Evolutionary conservation across 1,140 invertebrate species (phyloP), one percentile per base, ranked within the genome.

Genomic region (Orchestia grillus): DNA sequence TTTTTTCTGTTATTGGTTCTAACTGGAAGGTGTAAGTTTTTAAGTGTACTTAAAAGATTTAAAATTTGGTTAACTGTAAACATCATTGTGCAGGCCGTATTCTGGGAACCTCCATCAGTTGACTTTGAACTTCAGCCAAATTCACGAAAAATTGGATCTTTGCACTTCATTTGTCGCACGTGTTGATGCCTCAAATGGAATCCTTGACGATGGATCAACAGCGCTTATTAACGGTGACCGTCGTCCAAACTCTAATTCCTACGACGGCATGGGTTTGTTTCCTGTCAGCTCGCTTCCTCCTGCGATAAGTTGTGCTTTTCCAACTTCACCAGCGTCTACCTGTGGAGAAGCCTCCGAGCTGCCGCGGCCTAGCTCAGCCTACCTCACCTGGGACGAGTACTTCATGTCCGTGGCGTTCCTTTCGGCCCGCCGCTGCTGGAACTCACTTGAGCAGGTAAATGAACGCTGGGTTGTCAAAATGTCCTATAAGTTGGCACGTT

Each of bases 381-480:
- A 98, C 97, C 95, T 98, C 53, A 96, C 97, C 42, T 98, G 98
- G 98, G 97, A 97, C 87, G 98, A 98, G 95, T 98, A 98, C 96
- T 98, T 98, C 96, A 98, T 98, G 98, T 97, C 98, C 11, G 97
- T 98, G 44, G 98, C 98, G 23, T 97, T 98, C 96, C 96, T 98
- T 23, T 97, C 98, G 57, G 97, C 98, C 23, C 97, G 97, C 96
- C 97, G 98, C 96, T 98, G 98, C 96, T 98, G 98, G 97, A 98
- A 36, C 62, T 36, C 11, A 36, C 28, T 23, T 15, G 62, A 15
- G 62, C 11, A 77, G 62, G 62, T 77, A 15, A 77, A 36, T 77
- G 47, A 53, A n/a, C n/a, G n/a, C n/a, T n/a, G n/a, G n/a, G n/a
- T n/a, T n/a, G n/a, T n/a, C n/a, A n/a, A n/a, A n/a, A n/a, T n/a